phyloP scores from a whole-genome alignment of 2,888 invertebrate genomes.

The Actias luna region DNA sequence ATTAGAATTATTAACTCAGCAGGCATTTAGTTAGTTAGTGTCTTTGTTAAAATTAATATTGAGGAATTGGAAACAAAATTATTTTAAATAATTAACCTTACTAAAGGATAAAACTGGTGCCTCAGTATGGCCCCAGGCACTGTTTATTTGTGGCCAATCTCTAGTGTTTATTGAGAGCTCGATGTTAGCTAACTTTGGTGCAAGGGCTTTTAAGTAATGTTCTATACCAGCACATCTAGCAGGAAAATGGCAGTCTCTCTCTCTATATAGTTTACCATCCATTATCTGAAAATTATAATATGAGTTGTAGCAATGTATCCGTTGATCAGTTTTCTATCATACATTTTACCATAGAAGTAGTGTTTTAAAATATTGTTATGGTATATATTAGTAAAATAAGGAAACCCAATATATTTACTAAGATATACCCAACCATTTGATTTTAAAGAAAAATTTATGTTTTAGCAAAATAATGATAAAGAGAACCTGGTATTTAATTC shows the following conservation, averaged over 20 bases:
- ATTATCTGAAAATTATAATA: slow-evolving; percentile 84
- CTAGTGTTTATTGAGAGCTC: slow-evolving; percentile 94
- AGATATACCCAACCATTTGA: background rate
- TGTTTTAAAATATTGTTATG: background rate
- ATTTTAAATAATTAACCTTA: slow-evolving; percentile 81
- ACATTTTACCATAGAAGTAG: background rate
- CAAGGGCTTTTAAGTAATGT: slow-evolving; percentile 88
- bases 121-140: slow-evolving; percentile 79
- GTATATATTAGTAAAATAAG: background rate
- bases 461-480: background rate
- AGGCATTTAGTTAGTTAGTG: background rate
- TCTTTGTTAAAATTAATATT: background rate
- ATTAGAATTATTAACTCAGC: no score
- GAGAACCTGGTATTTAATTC: slow-evolving; percentile 70
- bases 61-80: background rate
- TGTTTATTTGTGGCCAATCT: slow-evolving; percentile 95
- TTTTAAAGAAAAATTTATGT: background rate
- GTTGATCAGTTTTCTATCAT: background rate
- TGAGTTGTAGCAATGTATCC: background rate
- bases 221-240: slow-evolving; percentile 95
- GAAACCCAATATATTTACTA: background rate
- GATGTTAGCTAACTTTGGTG: slow-evolving; percentile 88
- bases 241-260: slow-evolving; percentile 94
- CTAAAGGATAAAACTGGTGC: slow-evolving; percentile 98
- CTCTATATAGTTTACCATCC: slow-evolving; percentile 89